A percentile compares a stretch with the other conserved stretches of the same genome.
Evolutionary conservation across 2,113 vertebrate genomes (phyloP).

Genomic region (Girardinichthys multiradiatus): DNA sequence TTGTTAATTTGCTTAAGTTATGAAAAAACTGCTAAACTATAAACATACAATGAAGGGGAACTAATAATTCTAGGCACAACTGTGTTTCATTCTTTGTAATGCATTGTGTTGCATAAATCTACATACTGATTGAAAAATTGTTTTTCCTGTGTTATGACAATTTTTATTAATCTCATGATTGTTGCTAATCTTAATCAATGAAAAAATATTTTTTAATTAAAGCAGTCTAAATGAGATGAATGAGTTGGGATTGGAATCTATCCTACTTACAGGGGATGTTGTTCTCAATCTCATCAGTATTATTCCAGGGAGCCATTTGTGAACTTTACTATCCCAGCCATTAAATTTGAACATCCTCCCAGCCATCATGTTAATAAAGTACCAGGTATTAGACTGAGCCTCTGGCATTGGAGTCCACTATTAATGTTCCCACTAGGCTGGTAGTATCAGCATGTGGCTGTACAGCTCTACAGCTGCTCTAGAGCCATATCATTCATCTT

Average conservation of each 20-base stretch:
- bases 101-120: slow-evolving; percentile 11
- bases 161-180: slow-evolving; percentile 8
- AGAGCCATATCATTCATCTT: slow-evolving; percentile 36
- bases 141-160: not conserved
- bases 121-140: slow-evolving; percentile 13
- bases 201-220: slow-evolving; percentile 46
- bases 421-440: slow-evolving; percentile 43
- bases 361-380: slow-evolving; percentile 51
- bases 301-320: slow-evolving; percentile 47
- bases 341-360: slow-evolving; percentile 44
- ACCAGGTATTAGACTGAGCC: slow-evolving; percentile 40
- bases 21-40: not conserved
- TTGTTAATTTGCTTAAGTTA: not conserved
- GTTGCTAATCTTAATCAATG: slow-evolving; percentile 45
- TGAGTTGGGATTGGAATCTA: slow-evolving; percentile 26
- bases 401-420: slow-evolving; percentile 16
- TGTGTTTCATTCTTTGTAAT: not conserved
- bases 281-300: slow-evolving; percentile 42
- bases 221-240: slow-evolving; percentile 39
- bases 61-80: not conserved
- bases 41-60: not conserved
- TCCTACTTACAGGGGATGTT: slow-evolving; percentile 22
- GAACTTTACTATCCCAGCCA: slow-evolving; percentile 33
- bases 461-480: slow-evolving; percentile 28
- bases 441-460: slow-evolving; percentile 17